Evolutionary conservation across 1,140 invertebrate genomes (phyloP), one percentile per base, ranked within the genome.

Genomic region (Zaprionus kolodkinae): DNA sequence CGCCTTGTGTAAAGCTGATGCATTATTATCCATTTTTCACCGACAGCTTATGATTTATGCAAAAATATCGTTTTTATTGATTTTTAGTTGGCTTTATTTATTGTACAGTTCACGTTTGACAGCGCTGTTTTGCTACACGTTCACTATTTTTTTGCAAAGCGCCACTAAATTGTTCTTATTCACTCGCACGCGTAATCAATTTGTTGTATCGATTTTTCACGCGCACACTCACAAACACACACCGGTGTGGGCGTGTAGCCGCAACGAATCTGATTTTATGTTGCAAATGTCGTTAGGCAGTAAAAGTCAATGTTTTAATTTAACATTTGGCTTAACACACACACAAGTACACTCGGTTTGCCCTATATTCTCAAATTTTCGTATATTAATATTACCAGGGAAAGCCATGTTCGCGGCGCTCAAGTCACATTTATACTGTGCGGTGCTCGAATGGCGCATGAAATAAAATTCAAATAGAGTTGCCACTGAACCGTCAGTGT

Each of bases 371-470:
- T 67, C 63, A 61, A 93, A 70, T 84, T 92, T 91, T 77, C 59
- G 52, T 54, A 71, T 77, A 68, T 85, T 91, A 63, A 68, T 65
- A 65, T 85, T 91, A 76, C 93, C 94, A 95, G 95, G 95, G 95
- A 96, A 95, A 96, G 95, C 95, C 82, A 88, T 88, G 86, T 85
- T 63, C 61, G 61, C 75, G 66, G 66, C 33, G 63, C 56, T 79
- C 78, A 65, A 71, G 81, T 79, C 48, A 70, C 70, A 89, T 88
- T 88, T 88, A 88, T 88, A 88, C 63, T 85, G 80, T 75, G 75
- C 72, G 50, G 70, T 65, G 45, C 71, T 75, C 61, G 64, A 73
- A n/a, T 70, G 69, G 72, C 64, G 63, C 83, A 77, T 68, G 72
- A 75, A 75, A 71, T 75, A 75, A 75, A 75, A 75, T 71, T 35